Evolutionary conservation across 2,113 vertebrate genomes (phyloP), one percentile per base, ranked within the genome.

Genomic region (Sylvicapra grimmia): DNA sequence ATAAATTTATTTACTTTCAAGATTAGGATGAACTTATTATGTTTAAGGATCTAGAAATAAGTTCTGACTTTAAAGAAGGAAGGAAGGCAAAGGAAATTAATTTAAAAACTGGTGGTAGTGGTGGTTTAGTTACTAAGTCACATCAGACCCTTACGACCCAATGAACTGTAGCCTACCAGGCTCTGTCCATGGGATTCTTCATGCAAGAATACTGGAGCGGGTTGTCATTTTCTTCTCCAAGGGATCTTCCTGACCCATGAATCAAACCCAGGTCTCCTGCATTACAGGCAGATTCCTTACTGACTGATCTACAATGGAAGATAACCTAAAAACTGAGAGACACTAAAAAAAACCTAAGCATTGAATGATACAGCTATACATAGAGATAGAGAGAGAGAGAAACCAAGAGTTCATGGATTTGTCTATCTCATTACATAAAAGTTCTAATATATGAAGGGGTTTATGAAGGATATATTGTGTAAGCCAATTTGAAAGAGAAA

Each of bases 1-100:
- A 72, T 59, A 95, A 95, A 96, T 40, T 85, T 27, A 44, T 72
- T 91, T 97, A 68, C 12, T 86, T 82, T 94, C 18, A 87, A 68
- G 27, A 84, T n/a, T 40, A 84, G 6, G 15, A 31, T 56, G 6
- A 94, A 80, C 31, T 90, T 51, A 47, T 56, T 1, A n/a, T n/a
- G n/a, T n/a, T 14, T 86, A 68, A 89, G 89, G 33, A 77, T 89
- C 8, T 92, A 40, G 56, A 92, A 92, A 87, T 61, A 87, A 36
- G 8, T 94, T 96, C 89, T 79, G 49, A 84, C 8, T 82, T 19
- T 36, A 53, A 79, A 16, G 63, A 49, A 90, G 14, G 10, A 97
- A 44, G 16, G 44, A 63, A 61, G 1, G 29, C 56, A 95, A 44
- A 96, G 15, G 12, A 47, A 31, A 90, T 23, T 16, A 72, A 53